Percentiles rank a stretch among this genome's conserved stretches.
phyloP scores from a whole-genome alignment of 2,888 invertebrate species.

The Alentia gelatinosa region DNA sequence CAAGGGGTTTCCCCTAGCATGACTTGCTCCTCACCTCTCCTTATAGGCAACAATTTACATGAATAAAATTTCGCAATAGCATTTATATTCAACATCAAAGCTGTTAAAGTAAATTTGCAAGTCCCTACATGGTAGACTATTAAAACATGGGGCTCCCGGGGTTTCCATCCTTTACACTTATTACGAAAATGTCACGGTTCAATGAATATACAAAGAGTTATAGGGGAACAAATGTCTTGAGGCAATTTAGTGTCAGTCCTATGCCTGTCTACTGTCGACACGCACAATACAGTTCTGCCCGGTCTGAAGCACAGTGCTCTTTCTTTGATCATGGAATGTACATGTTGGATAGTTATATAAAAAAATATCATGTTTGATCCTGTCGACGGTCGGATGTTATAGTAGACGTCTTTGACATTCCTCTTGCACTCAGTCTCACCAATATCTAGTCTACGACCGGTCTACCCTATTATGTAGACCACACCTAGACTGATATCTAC shows the following conservation, averaged over 20 bases:
- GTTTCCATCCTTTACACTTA: background rate
- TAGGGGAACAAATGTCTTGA: no score
- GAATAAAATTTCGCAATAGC: background rate
- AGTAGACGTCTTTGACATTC: background rate
- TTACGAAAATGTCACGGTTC: background rate
- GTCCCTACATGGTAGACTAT: background rate
- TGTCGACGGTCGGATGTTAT: background rate
- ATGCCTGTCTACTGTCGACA: no score
- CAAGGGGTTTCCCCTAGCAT: background rate
- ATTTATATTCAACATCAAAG: constrained; percentile 3
- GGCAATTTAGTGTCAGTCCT: no score
- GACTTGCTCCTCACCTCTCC: background rate
- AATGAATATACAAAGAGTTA: no score
- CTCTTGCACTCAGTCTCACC: no score
- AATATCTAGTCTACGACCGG: no score
- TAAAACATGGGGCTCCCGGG: background rate
- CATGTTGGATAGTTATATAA: background rate
- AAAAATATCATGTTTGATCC: constrained; percentile 38
- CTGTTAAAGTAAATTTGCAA: background rate
- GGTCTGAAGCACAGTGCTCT: background rate
- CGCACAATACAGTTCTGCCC: background rate
- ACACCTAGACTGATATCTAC: background rate
- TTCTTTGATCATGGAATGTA: constrained; percentile 42
- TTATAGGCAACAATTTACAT: background rate
- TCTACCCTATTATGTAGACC: background rate